Evolutionary conservation across 2,113 vertebrate species (phyloP).

Genomic region (Chloropsis hardwickii): DNA sequence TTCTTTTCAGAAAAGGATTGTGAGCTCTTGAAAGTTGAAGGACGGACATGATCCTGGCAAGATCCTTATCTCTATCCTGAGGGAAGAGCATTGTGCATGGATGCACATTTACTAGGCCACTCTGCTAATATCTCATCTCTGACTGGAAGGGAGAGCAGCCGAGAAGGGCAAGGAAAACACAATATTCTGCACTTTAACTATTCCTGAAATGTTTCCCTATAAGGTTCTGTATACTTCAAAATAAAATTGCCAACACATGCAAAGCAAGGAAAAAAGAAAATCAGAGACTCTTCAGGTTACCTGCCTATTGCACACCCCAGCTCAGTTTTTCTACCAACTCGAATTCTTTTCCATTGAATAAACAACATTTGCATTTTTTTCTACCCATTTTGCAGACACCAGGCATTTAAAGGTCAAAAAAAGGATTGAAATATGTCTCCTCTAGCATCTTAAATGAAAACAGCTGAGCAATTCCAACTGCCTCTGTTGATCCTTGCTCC

Average conservation of each 20-base stretch:
- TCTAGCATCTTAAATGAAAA: neutral
- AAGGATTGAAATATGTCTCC: neutral
- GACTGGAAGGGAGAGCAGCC: neutral
- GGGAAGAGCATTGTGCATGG: neutral
- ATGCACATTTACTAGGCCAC: neutral
- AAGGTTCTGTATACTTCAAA: neutral
- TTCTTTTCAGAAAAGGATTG: neutral
- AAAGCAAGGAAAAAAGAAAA: neutral
- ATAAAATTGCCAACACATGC: neutral
- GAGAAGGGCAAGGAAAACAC: neutral
- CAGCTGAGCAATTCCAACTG: neutral
- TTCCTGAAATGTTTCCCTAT: neutral
- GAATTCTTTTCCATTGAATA: neutral
- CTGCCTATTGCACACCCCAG: neutral
- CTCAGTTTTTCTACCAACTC: neutral
- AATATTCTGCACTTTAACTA: neutral
- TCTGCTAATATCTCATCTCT: neutral
- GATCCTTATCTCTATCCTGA: neutral
- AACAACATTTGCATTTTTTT: neutral
- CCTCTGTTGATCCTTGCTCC: neutral
- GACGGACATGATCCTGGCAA: neutral
- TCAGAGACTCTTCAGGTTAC: neutral
- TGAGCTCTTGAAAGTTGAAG: slow-evolving; percentile 15
- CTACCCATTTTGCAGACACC: neutral
- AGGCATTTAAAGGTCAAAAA: neutral